These are phyloP conservation scores for Silurus lanzhouensis DNA, from an alignment of 2,797 vertebrate genomes.

Conservation along the genomic window DNA sequence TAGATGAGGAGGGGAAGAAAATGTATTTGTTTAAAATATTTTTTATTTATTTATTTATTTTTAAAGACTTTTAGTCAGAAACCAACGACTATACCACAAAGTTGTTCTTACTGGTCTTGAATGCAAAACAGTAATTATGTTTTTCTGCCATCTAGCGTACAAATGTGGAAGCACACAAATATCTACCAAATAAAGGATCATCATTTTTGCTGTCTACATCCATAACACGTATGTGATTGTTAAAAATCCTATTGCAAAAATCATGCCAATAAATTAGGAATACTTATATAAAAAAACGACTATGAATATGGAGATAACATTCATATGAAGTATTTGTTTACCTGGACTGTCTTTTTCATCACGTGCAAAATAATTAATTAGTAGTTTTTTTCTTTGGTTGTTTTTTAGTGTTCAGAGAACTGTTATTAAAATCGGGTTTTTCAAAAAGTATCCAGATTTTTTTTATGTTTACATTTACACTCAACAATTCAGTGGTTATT, in stretches of 20 bases:
- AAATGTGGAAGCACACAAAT: not conserved
- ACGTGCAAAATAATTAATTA: too few relatives aligned
- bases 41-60: not conserved
- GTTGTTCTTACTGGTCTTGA: too few relatives aligned
- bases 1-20: too few relatives aligned
- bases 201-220: not conserved
- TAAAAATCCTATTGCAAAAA: not conserved
- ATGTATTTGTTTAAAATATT: not conserved
- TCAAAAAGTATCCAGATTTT: too few relatives aligned
- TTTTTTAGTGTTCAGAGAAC: too few relatives aligned
- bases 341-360: too few relatives aligned
- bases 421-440: too few relatives aligned
- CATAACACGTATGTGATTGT: not conserved
- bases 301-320: too few relatives aligned
- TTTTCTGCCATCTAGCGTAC: constrained; percentile 12
- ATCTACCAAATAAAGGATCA: not conserved
- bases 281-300: too few relatives aligned
- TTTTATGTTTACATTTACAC: not conserved
- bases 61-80: not conserved
- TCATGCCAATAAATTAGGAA: not conserved
- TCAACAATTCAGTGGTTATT: not conserved
- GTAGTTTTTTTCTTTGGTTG: too few relatives aligned
- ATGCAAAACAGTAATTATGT: not conserved
- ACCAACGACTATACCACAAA: not conserved
- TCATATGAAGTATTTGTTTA: too few relatives aligned